Percentiles rank a stretch among this genome's conserved stretches.
Conservation (phyloP, 2,888 invertebrate genomes). For the Frankliniella fusca region DNA sequence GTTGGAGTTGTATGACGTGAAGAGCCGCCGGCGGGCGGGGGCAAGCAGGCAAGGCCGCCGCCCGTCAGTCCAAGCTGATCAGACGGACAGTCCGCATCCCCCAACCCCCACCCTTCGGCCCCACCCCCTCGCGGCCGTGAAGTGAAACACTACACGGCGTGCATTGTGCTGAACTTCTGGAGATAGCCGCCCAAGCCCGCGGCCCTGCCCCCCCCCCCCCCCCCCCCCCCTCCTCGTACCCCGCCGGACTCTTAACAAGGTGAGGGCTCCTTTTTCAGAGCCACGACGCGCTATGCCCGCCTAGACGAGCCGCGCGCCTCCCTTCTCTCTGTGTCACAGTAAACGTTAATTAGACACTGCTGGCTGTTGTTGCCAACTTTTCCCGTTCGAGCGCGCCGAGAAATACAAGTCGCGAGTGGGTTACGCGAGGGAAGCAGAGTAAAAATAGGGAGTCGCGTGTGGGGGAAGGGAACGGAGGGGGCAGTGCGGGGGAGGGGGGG, state of each 20-base stretch:
- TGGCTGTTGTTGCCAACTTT: too few species aligned
- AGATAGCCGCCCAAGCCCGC: background rate
- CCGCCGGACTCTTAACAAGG: background rate
- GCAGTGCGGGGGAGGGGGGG: background rate
- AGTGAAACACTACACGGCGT: background rate
- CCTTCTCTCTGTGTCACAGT: background rate
- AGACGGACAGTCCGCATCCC: too few species aligned
- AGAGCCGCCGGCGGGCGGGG: background rate
- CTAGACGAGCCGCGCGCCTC: background rate
- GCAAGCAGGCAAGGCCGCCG: background rate
- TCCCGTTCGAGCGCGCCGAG: too few species aligned
- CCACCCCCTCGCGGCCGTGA: background rate
- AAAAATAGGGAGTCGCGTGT: background rate
- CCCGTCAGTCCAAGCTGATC: too few species aligned
- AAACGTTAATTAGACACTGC: too few species aligned
- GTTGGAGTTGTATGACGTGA: too few species aligned
- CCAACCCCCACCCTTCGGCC: background rate
- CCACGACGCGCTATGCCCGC: background rate
- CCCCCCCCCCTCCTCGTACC: too few species aligned
- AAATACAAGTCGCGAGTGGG: too few species aligned
- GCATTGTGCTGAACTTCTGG: background rate
- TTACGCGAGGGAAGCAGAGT: background rate
- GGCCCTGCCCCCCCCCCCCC: too few species aligned
- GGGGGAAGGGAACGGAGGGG: too few species aligned
- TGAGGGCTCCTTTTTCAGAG: slow-evolving; percentile 11